A percentile compares a stretch with the other conserved stretches of the same genome.
These are phyloP conservation scores for Dryas iulia DNA, from an alignment of 1,140 invertebrate genomes.

Conservation along the genomic window DNA sequence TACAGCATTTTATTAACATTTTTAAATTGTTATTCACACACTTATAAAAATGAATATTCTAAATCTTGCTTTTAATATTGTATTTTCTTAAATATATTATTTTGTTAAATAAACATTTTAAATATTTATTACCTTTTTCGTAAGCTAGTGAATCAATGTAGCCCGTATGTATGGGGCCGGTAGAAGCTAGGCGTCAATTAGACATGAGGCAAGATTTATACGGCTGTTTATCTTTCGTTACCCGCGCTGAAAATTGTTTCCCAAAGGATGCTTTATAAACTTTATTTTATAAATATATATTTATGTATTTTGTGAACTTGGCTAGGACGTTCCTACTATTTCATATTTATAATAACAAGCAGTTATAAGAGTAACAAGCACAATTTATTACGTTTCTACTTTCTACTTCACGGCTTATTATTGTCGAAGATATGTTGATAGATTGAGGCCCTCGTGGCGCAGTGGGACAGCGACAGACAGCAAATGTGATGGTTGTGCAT, in stretches of 20 bases:
- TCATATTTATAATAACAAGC: background rate
- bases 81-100: background rate
- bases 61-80: no score
- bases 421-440: background rate
- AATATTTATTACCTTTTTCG: background rate
- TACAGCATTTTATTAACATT: no score
- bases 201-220: constrained; percentile 6
- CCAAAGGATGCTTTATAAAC: background rate
- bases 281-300: background rate
- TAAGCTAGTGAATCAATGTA: background rate
- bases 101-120: background rate
- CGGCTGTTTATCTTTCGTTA: constrained; percentile 7
- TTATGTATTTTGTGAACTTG: background rate
- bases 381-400: background rate
- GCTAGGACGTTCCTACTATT: background rate
- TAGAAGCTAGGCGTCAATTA: constrained; percentile 5
- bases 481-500: no score
- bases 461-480: no score
- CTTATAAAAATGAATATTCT: no score
- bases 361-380: background rate
- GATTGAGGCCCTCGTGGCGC: no score
- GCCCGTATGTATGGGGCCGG: background rate
- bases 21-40: no score
- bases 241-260: constrained; percentile 1
- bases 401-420: background rate